Conservation (phyloP, 1,140 invertebrate species). For the Hypothenemus hampei region DNA sequence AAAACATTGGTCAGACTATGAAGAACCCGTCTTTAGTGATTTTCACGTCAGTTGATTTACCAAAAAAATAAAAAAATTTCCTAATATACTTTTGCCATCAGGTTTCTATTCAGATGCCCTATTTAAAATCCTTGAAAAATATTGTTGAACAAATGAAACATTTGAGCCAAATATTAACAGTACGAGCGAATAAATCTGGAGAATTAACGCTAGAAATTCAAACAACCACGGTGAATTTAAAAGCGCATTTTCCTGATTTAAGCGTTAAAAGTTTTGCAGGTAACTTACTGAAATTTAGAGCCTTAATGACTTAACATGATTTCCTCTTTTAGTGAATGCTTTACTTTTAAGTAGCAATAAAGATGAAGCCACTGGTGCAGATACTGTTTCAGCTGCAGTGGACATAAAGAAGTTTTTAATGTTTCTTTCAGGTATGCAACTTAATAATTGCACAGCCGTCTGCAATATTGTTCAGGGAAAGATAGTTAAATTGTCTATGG, state of each 20-base stretch:
- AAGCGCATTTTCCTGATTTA: conserved; percentile 69
- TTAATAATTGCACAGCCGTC: conserved; percentile 39
- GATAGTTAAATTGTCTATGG: conserved; percentile 44
- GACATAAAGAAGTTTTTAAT: conserved; percentile 45
- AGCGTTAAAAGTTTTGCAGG: conserved; percentile 53
- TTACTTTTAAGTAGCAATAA: not conserved
- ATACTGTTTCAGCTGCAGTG: conserved; percentile 32
- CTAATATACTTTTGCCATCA: conserved; percentile 38
- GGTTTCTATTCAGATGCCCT: conserved; percentile 73
- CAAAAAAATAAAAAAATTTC: conserved; percentile 10
- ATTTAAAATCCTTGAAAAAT: conserved; percentile 66
- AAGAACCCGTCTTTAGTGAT: conserved; percentile 66
- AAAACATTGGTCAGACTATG: conserved; percentile 69
- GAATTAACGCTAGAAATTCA: conserved; percentile 67
- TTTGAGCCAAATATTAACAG: conserved; percentile 60
- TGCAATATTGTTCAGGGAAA: conserved; percentile 44
- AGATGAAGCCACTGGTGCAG: conserved; percentile 5
- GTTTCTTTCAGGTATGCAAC: conserved; percentile 43
- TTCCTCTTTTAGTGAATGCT: not conserved
- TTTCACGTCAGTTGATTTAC: conserved; percentile 68
- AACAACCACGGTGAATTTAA: conserved; percentile 69
- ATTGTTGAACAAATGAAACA: conserved; percentile 78
- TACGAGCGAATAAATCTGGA: conserved; percentile 66
- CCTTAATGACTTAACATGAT: not conserved
- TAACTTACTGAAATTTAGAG: conserved; percentile 29